These are phyloP conservation scores for Aricia artaxerxes DNA, from an alignment of 2,888 invertebrate species.

Conservation along the genomic window DNA sequence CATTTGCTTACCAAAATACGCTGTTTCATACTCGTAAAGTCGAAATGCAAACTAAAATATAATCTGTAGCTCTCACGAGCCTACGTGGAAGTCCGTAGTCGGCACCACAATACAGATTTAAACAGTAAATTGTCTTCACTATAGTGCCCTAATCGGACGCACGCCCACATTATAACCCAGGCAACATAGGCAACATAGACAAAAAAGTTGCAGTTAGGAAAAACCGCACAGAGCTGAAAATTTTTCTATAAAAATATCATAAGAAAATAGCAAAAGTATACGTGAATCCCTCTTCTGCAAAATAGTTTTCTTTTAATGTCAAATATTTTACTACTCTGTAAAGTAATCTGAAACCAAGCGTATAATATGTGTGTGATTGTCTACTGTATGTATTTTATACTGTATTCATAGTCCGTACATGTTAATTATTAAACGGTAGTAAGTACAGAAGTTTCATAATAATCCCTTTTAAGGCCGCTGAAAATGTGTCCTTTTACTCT, in stretches of 20 bases:
- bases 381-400: neutral
- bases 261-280: no score
- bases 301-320: no score
- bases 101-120: neutral
- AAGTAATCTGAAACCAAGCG: no score
- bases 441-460: conserved; percentile 17
- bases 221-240: no score
- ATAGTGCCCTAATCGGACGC: neutral
- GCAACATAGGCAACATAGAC: no score
- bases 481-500: neutral
- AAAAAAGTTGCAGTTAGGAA: no score
- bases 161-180: neutral
- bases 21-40: neutral
- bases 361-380: no score
- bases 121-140: neutral
- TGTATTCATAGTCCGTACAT: neutral
- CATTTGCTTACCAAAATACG: neutral
- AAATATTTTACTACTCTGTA: no score
- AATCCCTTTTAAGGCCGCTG: conserved; percentile 10
- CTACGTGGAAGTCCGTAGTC: neutral
- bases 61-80: neutral
- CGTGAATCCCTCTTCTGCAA: no score
- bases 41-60: neutral
- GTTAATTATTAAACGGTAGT: conserved; percentile 12
- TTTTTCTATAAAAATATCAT: no score